phyloP scores from a whole-genome alignment of 2,113 vertebrate species.

The Ptyas mucosa region DNA sequence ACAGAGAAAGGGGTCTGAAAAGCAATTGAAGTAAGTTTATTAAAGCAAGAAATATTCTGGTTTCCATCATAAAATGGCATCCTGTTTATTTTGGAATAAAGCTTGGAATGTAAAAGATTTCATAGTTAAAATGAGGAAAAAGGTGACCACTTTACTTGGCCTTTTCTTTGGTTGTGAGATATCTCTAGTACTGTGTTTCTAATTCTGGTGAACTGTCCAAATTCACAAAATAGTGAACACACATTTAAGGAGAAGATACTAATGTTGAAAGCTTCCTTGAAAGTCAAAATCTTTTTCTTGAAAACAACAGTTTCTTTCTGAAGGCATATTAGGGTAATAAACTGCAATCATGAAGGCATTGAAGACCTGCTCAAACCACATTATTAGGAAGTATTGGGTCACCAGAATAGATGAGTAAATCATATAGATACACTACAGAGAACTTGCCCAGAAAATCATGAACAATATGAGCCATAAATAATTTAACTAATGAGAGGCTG shows the following conservation, averaged over 20 bases:
- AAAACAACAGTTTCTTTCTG: not conserved
- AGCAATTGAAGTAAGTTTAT: not conserved
- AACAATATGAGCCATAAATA: not conserved
- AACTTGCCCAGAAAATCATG: not conserved
- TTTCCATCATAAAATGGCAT: not conserved
- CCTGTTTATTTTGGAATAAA: not conserved
- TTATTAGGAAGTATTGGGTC: not conserved
- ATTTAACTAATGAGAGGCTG: not conserved
- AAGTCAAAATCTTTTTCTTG: not conserved
- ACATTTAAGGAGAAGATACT: not conserved
- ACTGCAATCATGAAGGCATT: not conserved
- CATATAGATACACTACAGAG: too few relatives aligned
- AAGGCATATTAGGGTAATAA: not conserved
- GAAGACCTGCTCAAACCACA: not conserved
- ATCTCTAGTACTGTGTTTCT: not conserved
- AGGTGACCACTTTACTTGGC: not conserved
- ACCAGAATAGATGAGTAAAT: too few relatives aligned
- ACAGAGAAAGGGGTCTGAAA: not conserved
- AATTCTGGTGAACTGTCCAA: not conserved
- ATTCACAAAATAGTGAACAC: not conserved
- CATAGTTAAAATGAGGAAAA: not conserved
- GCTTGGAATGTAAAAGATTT: not conserved
- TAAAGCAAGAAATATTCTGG: not conserved
- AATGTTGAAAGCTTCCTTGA: not conserved
- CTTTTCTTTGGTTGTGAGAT: not conserved